Percentiles rank a stretch among this genome's conserved stretches.
Conservation (phyloP, 1,140 invertebrate species). For the Gonioctena quinquepunctata region DNA sequence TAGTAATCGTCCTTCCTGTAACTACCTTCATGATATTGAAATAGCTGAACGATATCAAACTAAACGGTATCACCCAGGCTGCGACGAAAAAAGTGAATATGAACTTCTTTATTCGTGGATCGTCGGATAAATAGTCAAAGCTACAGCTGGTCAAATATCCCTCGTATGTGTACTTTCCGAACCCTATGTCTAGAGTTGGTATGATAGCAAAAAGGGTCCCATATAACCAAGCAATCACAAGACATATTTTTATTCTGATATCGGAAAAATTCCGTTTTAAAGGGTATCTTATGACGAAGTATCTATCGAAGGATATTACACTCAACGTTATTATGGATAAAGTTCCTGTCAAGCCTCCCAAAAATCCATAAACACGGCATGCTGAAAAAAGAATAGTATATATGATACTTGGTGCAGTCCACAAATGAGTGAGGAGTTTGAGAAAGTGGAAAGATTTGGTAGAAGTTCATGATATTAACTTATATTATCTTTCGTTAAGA, state of each 20-base stretch:
- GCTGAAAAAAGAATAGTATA: constrained; percentile 59
- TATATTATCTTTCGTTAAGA: no score
- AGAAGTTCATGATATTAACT: no score
- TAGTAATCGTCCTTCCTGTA: constrained; percentile 39
- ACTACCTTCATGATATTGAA: constrained; percentile 69
- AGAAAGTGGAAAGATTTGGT: no score
- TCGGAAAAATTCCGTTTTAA: constrained; percentile 67
- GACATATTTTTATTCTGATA: constrained; percentile 64
- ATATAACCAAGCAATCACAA: constrained; percentile 74
- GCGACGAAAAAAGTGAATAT: constrained; percentile 71
- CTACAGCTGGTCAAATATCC: constrained; percentile 80
- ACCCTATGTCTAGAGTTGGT: constrained; percentile 69
- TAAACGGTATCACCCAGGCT: constrained; percentile 71
- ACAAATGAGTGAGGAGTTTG: no score
- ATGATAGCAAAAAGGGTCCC: constrained; percentile 67
- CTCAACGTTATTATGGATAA: constrained; percentile 72
- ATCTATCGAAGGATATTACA: constrained; percentile 72
- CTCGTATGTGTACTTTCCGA: constrained; percentile 76
- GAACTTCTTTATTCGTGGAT: constrained; percentile 61
- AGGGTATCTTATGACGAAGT: constrained; percentile 72
- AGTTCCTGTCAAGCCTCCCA: constrained; percentile 72
- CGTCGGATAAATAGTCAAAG: constrained; percentile 75
- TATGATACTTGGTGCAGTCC: no score
- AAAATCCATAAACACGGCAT: constrained; percentile 71
- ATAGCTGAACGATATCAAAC: constrained; percentile 72